These are phyloP conservation scores for Abramis brama DNA, from an alignment of 2,113 vertebrate species.

Conservation along the genomic window DNA sequence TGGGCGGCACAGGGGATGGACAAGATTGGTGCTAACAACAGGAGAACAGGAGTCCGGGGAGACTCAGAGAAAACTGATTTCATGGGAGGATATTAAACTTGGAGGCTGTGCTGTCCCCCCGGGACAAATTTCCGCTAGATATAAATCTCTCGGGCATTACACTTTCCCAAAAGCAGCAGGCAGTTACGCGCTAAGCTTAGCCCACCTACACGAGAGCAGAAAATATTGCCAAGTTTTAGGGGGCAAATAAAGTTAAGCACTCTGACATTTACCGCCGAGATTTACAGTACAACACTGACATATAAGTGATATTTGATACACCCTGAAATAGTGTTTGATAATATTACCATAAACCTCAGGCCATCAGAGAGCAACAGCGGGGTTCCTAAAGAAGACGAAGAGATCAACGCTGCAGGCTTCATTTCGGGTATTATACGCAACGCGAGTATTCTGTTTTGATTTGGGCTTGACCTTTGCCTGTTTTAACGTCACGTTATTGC, in stretches of 20 bases:
- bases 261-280: constrained; percentile 61
- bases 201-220: constrained; percentile 51
- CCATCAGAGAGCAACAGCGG: constrained; percentile 8
- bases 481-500: constrained; percentile 49
- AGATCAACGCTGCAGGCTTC: constrained; percentile 29
- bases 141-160: constrained; percentile 55
- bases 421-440: constrained; percentile 25
- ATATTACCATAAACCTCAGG: constrained; percentile 52
- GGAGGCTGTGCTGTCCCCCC: constrained; percentile 47
- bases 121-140: constrained; percentile 59
- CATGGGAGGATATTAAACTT: constrained; percentile 61
- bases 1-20: constrained; percentile 33
- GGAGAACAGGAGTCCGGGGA: constrained; percentile 53
- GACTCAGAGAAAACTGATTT: constrained; percentile 57
- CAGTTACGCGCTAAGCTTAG: constrained; percentile 48
- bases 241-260: constrained; percentile 60
- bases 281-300: constrained; percentile 59
- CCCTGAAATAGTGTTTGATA: constrained; percentile 53
- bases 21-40: constrained; percentile 41
- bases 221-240: constrained; percentile 58
- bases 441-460: constrained; percentile 53
- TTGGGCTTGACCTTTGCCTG: constrained; percentile 50
- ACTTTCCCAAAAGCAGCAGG: constrained; percentile 52
- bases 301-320: constrained; percentile 61
- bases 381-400: constrained; percentile 22